Conservation (phyloP, 2,888 invertebrate genomes). For the Tribolium freemani region DNA sequence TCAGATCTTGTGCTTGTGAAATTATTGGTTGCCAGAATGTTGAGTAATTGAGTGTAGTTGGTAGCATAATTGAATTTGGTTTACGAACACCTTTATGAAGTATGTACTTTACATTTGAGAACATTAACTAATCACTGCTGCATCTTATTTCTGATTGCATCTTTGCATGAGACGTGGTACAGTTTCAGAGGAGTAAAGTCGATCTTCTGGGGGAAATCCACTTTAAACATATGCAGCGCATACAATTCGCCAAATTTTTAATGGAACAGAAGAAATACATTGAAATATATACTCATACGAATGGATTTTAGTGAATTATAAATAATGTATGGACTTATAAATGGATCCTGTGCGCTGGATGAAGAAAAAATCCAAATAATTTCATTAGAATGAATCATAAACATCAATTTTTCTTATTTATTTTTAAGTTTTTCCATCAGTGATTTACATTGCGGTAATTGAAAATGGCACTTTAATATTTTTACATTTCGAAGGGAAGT, state of each 20-base stretch:
- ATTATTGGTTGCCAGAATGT: conserved; percentile 3
- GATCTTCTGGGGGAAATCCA: too few relatives aligned
- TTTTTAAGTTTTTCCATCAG: too few relatives aligned
- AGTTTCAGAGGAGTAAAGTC: not conserved
- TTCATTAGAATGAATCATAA: not conserved
- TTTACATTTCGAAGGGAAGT: too few relatives aligned
- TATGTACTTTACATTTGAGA: conserved; percentile 5
- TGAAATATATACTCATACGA: not conserved
- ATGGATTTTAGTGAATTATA: not conserved
- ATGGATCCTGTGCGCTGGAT: not conserved
- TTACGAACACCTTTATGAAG: not conserved
- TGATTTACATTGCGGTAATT: too few relatives aligned
- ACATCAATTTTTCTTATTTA: too few relatives aligned
- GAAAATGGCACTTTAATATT: too few relatives aligned
- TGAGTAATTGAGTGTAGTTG: conserved; percentile 1
- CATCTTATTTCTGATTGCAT: not conserved
- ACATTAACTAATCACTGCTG: conserved; percentile 1
- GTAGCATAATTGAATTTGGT: conserved; percentile 10
- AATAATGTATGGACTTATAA: not conserved
- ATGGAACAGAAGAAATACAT: not conserved
- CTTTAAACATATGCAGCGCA: too few relatives aligned
- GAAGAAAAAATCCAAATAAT: not conserved
- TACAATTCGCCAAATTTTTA: not conserved
- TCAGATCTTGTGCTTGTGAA: conserved; percentile 2
- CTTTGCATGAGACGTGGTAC: not conserved